A percentile compares a stretch with the other conserved stretches of the same genome.
phyloP scores from a whole-genome alignment of 2,113 vertebrate species.

The Lethenteron reissneri region DNA sequence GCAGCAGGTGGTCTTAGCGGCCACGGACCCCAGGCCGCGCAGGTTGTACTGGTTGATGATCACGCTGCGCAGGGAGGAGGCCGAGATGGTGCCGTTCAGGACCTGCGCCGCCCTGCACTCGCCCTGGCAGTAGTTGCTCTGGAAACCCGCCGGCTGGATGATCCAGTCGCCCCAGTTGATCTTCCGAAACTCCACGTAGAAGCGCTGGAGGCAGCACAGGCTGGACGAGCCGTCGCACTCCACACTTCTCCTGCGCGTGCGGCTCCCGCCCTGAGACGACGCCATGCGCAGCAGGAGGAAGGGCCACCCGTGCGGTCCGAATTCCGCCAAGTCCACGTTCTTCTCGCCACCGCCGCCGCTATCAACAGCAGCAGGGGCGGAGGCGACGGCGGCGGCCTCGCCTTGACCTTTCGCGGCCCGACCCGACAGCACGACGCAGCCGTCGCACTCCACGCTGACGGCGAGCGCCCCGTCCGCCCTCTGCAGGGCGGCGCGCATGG shows the following conservation, averaged over 20 bases:
- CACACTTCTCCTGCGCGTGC: slow-evolving; percentile 81
- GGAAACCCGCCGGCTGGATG: slow-evolving; percentile 89
- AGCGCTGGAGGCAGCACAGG: slow-evolving; percentile 93
- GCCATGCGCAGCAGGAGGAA: slow-evolving; percentile 78
- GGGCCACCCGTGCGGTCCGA: slow-evolving; percentile 54
- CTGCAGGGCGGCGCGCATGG: slow-evolving; percentile 52
- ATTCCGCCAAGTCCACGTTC: slow-evolving; percentile 37
- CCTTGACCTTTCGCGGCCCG: too few relatives aligned
- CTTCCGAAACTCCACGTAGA: slow-evolving; percentile 96
- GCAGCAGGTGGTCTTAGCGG: slow-evolving; percentile 90
- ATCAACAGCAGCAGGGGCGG: too few relatives aligned
- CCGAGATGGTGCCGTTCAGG: slow-evolving; percentile 76
- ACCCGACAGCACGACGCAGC: slow-evolving; percentile 20
- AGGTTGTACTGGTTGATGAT: slow-evolving; percentile 98
- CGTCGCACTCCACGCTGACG: slow-evolving; percentile 74
- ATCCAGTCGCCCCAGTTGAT: slow-evolving; percentile 99
- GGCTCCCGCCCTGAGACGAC: slow-evolving; percentile 62
- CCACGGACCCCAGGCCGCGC: slow-evolving; percentile 66
- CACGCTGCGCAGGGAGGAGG: slow-evolving; percentile 87
- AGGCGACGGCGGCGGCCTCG: too few relatives aligned
- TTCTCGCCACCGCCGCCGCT: too few relatives aligned
- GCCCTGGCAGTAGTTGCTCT: slow-evolving; percentile 95
- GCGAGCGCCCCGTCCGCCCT: slow-evolving; percentile 57
- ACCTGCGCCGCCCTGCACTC: slow-evolving; percentile 79
- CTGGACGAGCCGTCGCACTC: slow-evolving; percentile 81